Evolutionary conservation across 2,888 invertebrate genomes (phyloP).

Genomic region (Lasioglossum leucozonium): DNA sequence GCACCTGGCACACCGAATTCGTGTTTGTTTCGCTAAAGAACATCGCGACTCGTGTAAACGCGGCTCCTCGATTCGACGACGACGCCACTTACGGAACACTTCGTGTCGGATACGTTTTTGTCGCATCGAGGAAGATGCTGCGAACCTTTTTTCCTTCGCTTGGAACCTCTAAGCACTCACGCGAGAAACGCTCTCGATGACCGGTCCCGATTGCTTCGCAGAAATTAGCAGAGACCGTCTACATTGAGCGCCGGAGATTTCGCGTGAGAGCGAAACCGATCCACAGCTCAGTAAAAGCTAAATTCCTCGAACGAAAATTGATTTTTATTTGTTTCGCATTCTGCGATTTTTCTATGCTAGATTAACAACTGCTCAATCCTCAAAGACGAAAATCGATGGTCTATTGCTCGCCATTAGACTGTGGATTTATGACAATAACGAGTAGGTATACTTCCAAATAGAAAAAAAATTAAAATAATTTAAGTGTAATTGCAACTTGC

Average conservation of each 20-base stretch:
- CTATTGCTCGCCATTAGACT: too few species aligned
- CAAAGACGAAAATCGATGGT: too few species aligned
- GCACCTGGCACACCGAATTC: neutral
- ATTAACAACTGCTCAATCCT: too few species aligned
- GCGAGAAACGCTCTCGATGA: neutral
- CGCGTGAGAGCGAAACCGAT: neutral
- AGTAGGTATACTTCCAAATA: too few species aligned
- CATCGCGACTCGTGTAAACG: neutral
- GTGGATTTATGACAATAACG: too few species aligned
- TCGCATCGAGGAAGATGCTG: neutral
- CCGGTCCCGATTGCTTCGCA: neutral
- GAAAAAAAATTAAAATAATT: too few species aligned
- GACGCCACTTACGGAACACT: conserved; percentile 8
- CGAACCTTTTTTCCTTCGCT: neutral
- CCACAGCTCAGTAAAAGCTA: neutral
- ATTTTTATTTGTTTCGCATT: too few species aligned
- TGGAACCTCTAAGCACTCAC: neutral
- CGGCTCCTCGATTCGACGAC: neutral
- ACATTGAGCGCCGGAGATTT: neutral
- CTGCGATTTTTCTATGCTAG: too few species aligned
- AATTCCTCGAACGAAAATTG: neutral
- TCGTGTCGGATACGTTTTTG: conserved; percentile 10
- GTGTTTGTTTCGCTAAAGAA: conserved; percentile 3
- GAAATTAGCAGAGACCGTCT: neutral
- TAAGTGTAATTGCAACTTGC: too few species aligned